Evolutionary conservation across 2,888 invertebrate species (phyloP).

Genomic region (Venustoraphidia nigricollis): DNA sequence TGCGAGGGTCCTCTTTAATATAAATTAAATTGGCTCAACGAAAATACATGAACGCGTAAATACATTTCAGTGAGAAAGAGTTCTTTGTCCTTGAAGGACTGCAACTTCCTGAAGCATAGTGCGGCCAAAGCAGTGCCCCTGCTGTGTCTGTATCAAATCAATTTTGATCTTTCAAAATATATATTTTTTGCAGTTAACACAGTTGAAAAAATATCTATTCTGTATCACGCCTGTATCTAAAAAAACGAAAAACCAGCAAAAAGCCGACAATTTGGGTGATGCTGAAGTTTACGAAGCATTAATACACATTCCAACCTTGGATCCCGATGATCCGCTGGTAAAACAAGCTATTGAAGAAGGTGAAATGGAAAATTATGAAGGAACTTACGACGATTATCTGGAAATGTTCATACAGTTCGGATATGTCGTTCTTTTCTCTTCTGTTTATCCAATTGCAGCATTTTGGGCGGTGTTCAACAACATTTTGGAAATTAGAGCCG

Average conservation of each 20-base stretch:
- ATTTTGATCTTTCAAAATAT: background rate
- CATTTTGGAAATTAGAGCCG: slow-evolving; percentile 55
- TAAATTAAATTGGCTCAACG: no score
- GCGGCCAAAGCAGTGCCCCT: no score
- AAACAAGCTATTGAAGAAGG: slow-evolving; percentile 37
- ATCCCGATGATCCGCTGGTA: slow-evolving; percentile 29
- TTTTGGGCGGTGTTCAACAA: slow-evolving; percentile 61
- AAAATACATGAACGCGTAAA: no score
- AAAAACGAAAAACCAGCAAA: background rate
- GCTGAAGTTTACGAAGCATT: no score
- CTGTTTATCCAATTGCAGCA: slow-evolving; percentile 60
- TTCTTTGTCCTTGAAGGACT: no score
- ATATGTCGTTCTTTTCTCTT: slow-evolving; percentile 61
- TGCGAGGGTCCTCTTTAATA: no score
- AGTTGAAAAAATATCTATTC: slow-evolving; percentile 2
- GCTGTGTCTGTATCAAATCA: no score
- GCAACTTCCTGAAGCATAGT: no score
- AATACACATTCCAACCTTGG: slow-evolving; percentile 24
- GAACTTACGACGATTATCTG: slow-evolving; percentile 61
- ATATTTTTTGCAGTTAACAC: slow-evolving; percentile 4
- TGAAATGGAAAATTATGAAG: slow-evolving; percentile 53
- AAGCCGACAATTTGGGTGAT: background rate
- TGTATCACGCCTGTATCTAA: background rate
- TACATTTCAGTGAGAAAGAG: no score
- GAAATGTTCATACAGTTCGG: slow-evolving; percentile 70